Conservation (phyloP, 2,797 vertebrate genomes). For the Tamandua tetradactyla region DNA sequence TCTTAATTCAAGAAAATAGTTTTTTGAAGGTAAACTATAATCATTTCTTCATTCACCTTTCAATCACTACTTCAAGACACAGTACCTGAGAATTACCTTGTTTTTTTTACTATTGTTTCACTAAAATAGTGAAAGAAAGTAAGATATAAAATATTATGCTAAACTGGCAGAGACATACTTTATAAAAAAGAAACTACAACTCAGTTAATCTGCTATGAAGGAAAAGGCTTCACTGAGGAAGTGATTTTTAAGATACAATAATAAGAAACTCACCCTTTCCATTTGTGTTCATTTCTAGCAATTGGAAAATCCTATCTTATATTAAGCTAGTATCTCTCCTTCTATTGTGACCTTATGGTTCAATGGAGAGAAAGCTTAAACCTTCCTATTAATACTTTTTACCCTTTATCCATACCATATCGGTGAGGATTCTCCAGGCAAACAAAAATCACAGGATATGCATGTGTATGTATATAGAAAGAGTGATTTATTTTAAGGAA, state of each 20-base stretch:
- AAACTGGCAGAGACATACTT: neutral
- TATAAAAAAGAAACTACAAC: neutral
- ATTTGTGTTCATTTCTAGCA: neutral
- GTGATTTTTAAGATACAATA: neutral
- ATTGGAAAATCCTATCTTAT: neutral
- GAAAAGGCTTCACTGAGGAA: neutral
- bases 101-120: neutral
- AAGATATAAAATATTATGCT: neutral
- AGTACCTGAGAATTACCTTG: neutral
- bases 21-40: neutral
- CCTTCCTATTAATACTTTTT: neutral
- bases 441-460: no score
- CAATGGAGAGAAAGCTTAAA: neutral
- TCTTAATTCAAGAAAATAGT: constrained; percentile 21
- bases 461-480: no score
- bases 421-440: no score
- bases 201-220: neutral
- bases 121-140: neutral
- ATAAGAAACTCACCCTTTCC: neutral
- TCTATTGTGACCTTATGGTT: neutral
- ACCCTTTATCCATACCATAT: neutral
- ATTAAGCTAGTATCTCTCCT: neutral
- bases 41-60: neutral
- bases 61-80: neutral
- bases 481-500: no score